A percentile compares a stretch with the other conserved stretches of the same genome.
Conservation (phyloP, 2,797 vertebrate genomes). For the Acomys russatus region DNA sequence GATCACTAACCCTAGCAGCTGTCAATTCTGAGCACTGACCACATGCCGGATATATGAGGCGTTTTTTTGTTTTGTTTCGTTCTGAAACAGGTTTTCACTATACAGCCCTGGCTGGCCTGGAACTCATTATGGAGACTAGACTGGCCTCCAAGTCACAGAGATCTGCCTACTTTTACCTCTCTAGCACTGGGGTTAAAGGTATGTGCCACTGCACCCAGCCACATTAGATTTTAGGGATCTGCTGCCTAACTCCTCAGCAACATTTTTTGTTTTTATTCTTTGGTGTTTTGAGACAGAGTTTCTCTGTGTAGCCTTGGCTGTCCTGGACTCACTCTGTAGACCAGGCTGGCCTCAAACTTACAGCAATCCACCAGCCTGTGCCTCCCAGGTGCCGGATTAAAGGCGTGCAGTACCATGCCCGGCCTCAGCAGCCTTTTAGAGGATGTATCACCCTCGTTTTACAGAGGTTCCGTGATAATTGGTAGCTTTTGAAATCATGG, state of each 20-base stretch:
- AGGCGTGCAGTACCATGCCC: too few species aligned
- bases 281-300: too few species aligned
- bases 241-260: slow-evolving; percentile 25
- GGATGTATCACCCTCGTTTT: background rate
- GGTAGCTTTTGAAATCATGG: slow-evolving; percentile 27
- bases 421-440: background rate
- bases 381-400: too few species aligned
- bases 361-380: too few species aligned
- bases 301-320: too few species aligned
- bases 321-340: too few species aligned
- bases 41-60: background rate
- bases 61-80: background rate
- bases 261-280: background rate
- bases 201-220: background rate
- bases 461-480: background rate
- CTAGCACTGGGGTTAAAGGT: background rate
- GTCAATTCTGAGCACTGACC: slow-evolving; percentile 33
- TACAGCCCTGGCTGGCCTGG: background rate
- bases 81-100: background rate
- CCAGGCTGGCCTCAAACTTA: too few species aligned
- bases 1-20: background rate
- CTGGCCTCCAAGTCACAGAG: background rate
- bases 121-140: background rate
- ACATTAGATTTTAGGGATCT: background rate
- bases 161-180: background rate